Evolutionary conservation across 1,140 invertebrate species (phyloP).

Genomic region (Luehdorfia chinensis): DNA sequence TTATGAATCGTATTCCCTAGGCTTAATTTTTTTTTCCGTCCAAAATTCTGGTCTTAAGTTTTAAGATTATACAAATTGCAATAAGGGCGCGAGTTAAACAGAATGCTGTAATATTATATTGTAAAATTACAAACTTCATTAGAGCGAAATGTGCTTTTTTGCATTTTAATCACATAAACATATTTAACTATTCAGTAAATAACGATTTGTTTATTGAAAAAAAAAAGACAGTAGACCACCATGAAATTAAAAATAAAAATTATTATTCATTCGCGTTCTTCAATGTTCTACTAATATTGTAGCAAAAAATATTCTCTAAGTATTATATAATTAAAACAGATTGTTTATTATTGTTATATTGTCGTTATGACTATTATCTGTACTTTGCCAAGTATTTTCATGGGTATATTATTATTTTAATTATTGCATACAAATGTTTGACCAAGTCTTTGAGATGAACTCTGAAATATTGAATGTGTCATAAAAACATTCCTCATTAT

Average conservation of each 20-base stretch:
- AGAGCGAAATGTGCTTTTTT: too few species aligned
- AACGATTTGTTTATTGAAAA: too few species aligned
- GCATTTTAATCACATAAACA: too few species aligned
- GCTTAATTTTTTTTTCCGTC: conserved; percentile 36
- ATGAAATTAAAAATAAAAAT: too few species aligned
- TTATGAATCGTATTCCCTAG: conserved; percentile 19
- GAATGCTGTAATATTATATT: too few species aligned
- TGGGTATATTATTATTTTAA: neutral
- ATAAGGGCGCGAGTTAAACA: neutral
- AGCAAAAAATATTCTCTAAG: conserved; percentile 11
- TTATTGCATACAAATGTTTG: too few species aligned
- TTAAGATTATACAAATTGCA: conserved; percentile 19
- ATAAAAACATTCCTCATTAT: neutral
- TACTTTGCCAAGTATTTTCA: conserved; percentile 32
- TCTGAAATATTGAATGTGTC: neutral
- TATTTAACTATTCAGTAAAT: too few species aligned
- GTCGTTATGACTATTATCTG: conserved; percentile 22
- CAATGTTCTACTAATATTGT: too few species aligned
- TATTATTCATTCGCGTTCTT: too few species aligned
- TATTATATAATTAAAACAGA: conserved; percentile 20
- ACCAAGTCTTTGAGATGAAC: too few species aligned
- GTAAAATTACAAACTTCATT: too few species aligned
- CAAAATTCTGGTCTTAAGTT: conserved; percentile 41
- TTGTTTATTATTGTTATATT: conserved; percentile 27
- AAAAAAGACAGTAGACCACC: too few species aligned